Percentiles rank a stretch among this genome's conserved stretches.
Evolutionary conservation across 2,888 invertebrate genomes (phyloP).

Genomic region (Brenthis hecate): DNA sequence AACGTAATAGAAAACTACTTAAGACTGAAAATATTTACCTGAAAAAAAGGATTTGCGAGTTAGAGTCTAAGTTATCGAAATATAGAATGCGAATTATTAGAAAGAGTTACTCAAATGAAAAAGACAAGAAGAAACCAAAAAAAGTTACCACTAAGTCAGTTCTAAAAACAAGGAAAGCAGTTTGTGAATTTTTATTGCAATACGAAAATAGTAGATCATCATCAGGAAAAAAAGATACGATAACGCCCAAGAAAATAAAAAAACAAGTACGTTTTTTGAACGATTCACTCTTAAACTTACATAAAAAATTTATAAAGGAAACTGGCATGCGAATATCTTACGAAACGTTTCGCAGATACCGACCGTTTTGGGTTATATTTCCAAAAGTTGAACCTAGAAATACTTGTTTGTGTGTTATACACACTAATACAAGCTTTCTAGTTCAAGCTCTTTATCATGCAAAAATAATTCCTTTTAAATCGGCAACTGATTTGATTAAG

Average conservation of each 20-base stretch:
- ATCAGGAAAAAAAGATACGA: neutral
- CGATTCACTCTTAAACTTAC: constrained; percentile 5
- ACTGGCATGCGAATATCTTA: constrained; percentile 17
- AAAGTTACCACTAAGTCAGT: neutral
- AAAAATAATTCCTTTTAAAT: neutral
- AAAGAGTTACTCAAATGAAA: neutral
- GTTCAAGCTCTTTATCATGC: neutral
- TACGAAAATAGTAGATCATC: neutral
- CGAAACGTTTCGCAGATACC: constrained; percentile 8
- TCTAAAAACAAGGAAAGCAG: no score
- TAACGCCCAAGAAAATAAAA: constrained; percentile 23
- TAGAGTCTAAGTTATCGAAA: neutral
- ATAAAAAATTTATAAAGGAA: constrained; percentile 5
- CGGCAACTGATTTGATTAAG: neutral
- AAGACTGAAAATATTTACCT: neutral
- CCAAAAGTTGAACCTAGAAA: no score
- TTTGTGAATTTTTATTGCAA: no score
- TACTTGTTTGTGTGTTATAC: no score
- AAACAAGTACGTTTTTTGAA: constrained; percentile 26
- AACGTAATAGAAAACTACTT: neutral
- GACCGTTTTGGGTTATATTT: no score
- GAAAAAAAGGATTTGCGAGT: neutral
- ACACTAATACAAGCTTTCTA: constrained; percentile 10
- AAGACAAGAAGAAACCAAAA: neutral
- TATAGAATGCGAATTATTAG: constrained; percentile 2